These are phyloP conservation scores for Nesoenas mayeri DNA, from an alignment of 2,113 vertebrate species.

Conservation along the genomic window DNA sequence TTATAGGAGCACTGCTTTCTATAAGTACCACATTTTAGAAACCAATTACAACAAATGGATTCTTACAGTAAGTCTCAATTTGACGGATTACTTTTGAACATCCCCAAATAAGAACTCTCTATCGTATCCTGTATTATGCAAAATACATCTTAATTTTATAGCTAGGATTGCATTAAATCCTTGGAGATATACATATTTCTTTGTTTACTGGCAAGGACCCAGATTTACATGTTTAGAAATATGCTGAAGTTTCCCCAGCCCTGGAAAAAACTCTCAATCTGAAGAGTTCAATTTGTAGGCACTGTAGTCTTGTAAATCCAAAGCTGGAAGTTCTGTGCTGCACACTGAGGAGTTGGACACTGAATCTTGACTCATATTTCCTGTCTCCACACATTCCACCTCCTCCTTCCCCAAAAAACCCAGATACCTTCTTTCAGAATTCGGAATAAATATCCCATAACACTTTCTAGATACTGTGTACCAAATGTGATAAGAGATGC, in stretches of 20 bases:
- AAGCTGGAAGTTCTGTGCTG: not conserved
- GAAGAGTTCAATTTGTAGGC: not conserved
- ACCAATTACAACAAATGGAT: not conserved
- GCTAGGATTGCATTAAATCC: not conserved
- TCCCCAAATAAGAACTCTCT: not conserved
- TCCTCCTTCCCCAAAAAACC: not conserved
- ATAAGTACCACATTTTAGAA: not conserved
- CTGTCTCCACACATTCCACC: not conserved
- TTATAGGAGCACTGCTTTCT: not conserved
- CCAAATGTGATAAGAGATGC: not conserved
- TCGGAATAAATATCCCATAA: not conserved
- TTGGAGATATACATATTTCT: not conserved
- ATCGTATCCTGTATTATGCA: not conserved
- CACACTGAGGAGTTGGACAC: not conserved
- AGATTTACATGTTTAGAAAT: not conserved
- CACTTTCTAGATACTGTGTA: not conserved
- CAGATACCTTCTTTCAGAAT: not conserved
- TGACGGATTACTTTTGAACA: not conserved
- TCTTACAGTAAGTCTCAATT: not conserved
- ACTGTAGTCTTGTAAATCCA: rapidly evolving
- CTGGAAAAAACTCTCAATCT: not conserved
- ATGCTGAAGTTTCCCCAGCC: not conserved
- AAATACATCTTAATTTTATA: slow-evolving; percentile 2
- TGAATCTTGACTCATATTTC: not conserved
- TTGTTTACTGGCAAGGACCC: not conserved